Base-by-base conservation (phyloP, 2,888 invertebrate genomes). In the Antitype chi region DNA sequence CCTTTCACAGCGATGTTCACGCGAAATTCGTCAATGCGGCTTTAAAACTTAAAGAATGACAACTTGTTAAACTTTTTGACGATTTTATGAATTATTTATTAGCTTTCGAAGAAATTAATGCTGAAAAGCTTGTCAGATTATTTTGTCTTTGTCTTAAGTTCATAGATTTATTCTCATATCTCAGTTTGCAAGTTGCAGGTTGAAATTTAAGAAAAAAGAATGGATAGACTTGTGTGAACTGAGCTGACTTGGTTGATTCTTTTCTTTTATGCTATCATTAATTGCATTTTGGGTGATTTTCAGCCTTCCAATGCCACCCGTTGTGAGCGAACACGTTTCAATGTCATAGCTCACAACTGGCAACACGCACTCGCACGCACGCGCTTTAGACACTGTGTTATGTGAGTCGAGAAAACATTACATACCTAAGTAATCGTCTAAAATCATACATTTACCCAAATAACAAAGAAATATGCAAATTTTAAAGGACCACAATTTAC, bases 41-140 rank as follows among this genome's bases (percentile, higher is more conserved):
- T 87, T 85, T 82, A 79, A 88, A 92, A 90, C 90, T 89, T 90
- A 89, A 89, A 89, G 89, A 90, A 91, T 90, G 88, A 90, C 89
- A 90, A 87, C 89, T 88, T 89, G 87, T 85, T 88, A 89, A 91
- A 92, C 86, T 92, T 92, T 87, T 81, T 85, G 87, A 86, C 86
- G 83, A 81, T 23, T 64, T 57, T 85, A 87, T 91, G 89, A 91
- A 91, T 91, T 85, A 90, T 91, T 91, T 89, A 90, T 90, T 84
- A 84, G 85, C 81, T 82, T 87, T 85, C 83, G 74, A 76, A 87
- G 87, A 88, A 88, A 89, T 89, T 75, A 78, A 85, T 89, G 88
- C 87, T 89, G 83, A 88, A 90, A 89, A 89, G 17, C 69, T 80
- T 85, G 81, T 84, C 85, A 81, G 86, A 78, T 57, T 69, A 83